Evolutionary conservation across 2,888 invertebrate species (phyloP).

Genomic region (Lampropteryx suffumata): DNA sequence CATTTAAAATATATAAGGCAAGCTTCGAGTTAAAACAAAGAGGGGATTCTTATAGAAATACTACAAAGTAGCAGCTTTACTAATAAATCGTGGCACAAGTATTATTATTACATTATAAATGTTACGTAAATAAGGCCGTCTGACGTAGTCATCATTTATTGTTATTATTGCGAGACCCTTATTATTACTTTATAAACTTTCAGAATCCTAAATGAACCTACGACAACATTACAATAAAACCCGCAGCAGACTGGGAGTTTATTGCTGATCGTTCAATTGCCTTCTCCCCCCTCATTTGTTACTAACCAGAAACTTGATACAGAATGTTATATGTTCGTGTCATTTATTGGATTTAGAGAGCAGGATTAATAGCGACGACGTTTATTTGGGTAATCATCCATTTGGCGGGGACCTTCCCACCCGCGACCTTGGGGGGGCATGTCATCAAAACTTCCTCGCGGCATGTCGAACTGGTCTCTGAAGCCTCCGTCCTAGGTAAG

Average conservation of each 20-base stretch:
- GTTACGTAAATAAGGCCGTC: too few species aligned
- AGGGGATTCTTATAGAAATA: constrained; percentile 8
- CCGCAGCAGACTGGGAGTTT: too few species aligned
- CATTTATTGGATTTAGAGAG: constrained; percentile 28
- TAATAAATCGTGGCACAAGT: too few species aligned
- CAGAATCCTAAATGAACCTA: too few species aligned
- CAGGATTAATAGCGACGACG: constrained; percentile 83
- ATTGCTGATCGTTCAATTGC: neutral
- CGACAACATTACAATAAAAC: too few species aligned
- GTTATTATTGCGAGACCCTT: too few species aligned
- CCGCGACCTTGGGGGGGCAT: constrained; percentile 79
- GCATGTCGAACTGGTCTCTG: constrained; percentile 81
- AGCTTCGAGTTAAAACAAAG: constrained; percentile 32
- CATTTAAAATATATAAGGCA: constrained; percentile 3
- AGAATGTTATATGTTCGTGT: constrained; percentile 8
- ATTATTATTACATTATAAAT: too few species aligned
- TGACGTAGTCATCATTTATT: too few species aligned
- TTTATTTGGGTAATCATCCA: constrained; percentile 86
- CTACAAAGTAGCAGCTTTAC: too few species aligned
- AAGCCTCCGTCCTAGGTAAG: constrained; percentile 80
- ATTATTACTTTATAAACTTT: too few species aligned
- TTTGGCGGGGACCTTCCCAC: constrained; percentile 81
- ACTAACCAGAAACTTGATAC: constrained; percentile 33
- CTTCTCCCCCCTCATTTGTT: constrained; percentile 28
- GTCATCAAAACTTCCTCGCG: constrained; percentile 73